These are phyloP conservation scores for Anadara kagoshimensis DNA, from an alignment of 1,140 invertebrate species.

Conservation along the genomic window DNA sequence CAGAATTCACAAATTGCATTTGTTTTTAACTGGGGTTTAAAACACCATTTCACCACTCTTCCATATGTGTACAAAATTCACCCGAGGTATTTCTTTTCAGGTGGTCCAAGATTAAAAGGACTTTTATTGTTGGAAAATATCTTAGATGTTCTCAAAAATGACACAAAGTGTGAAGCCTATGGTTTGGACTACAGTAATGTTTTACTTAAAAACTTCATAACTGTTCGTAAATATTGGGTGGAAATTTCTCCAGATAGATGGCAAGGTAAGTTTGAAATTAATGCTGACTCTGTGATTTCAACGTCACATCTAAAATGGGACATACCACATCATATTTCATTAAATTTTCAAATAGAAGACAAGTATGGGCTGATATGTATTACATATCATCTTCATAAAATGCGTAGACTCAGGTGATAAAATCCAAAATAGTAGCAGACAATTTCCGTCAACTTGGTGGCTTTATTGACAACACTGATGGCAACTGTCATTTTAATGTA, in stretches of 20 bases:
- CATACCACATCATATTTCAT: too few relatives aligned
- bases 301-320: too few relatives aligned
- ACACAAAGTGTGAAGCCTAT: slow-evolving; percentile 46
- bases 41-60: not conserved
- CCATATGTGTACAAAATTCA: not conserved
- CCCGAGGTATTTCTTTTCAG: slow-evolving; percentile 22
- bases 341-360: too few relatives aligned
- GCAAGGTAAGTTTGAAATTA: slow-evolving; percentile 45
- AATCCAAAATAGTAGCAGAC: too few relatives aligned
- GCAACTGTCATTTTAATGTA: too few relatives aligned
- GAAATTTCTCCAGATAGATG: slow-evolving; percentile 46
- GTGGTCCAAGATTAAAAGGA: slow-evolving; percentile 44
- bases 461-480: too few relatives aligned
- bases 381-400: too few relatives aligned
- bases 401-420: too few relatives aligned
- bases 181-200: slow-evolving; percentile 53
- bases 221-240: slow-evolving; percentile 47
- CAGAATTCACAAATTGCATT: not conserved
- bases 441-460: too few relatives aligned
- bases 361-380: too few relatives aligned
- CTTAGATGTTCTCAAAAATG: slow-evolving; percentile 38
- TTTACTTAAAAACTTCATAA: slow-evolving; percentile 51
- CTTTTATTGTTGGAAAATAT: slow-evolving; percentile 42
- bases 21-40: not conserved
- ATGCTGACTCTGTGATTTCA: too few relatives aligned